Percentiles rank a stretch among this genome's conserved stretches.
phyloP scores from a whole-genome alignment of 2,888 invertebrate genomes.

The Lapara coniferarum region DNA sequence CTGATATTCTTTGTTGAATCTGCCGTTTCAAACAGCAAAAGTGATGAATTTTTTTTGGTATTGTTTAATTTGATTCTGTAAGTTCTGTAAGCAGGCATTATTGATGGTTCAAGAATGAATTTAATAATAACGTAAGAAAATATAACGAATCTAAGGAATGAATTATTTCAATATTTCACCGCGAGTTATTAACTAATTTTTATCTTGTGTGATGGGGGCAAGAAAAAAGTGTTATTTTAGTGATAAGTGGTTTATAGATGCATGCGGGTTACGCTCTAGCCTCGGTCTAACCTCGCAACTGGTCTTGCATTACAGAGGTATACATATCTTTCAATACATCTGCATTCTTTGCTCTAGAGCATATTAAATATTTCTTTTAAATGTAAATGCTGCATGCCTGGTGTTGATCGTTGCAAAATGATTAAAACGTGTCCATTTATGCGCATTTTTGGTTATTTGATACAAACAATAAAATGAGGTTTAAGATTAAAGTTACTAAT shows the following conservation, averaged over 20 bases:
- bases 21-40: background rate
- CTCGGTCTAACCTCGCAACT: conserved; percentile 41
- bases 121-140: too few relatives aligned
- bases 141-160: too few relatives aligned
- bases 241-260: conserved; percentile 35
- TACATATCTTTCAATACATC: conserved; percentile 1
- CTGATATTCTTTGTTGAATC: background rate
- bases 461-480: too few relatives aligned
- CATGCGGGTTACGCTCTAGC: conserved; percentile 42
- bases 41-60: background rate
- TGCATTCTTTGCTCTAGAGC: conserved; percentile 9
- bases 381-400: too few relatives aligned
- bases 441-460: too few relatives aligned
- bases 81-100: too few relatives aligned
- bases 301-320: conserved; percentile 29
- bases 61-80: background rate
- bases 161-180: too few relatives aligned
- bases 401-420: too few relatives aligned
- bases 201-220: background rate
- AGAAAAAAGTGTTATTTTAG: conserved; percentile 20
- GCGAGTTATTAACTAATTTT: background rate
- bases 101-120: too few relatives aligned
- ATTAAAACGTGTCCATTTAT: too few relatives aligned
- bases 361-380: conserved; percentile 9
- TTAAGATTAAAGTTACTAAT: too few relatives aligned